These are phyloP conservation scores for Lethrus apterus DNA, from an alignment of 1,140 invertebrate species.

Conservation along the genomic window DNA sequence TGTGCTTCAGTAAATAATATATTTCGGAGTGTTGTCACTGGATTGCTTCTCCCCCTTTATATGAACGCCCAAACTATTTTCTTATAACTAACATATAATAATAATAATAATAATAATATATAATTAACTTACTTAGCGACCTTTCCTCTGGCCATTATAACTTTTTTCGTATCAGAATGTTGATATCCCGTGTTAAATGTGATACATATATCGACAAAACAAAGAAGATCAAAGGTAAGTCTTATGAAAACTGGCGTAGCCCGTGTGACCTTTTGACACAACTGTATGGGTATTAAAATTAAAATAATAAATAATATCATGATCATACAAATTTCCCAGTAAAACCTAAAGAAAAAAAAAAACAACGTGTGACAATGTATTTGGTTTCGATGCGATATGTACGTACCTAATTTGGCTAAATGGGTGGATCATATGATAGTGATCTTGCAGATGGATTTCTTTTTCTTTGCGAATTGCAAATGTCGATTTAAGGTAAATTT, in stretches of 20 bases:
- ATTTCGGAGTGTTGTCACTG: no score
- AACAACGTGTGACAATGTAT: no score
- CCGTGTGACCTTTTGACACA: background rate
- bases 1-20: no score
- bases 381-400: background rate
- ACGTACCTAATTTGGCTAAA: constrained; percentile 20
- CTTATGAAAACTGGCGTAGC: background rate
- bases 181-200: background rate
- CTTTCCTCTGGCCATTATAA: background rate
- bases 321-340: constrained; percentile 4
- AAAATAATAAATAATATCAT: background rate
- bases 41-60: no score
- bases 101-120: no score
- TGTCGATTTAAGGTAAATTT: constrained; percentile 19
- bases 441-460: constrained; percentile 18
- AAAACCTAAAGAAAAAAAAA: background rate
- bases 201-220: constrained; percentile 2
- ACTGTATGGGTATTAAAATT: constrained; percentile 1
- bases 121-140: constrained; percentile 4
- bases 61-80: no score
- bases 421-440: constrained; percentile 24
- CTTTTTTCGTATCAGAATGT: background rate
- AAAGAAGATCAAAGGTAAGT: background rate
- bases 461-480: constrained; percentile 21
- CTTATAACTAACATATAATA: no score